These are phyloP conservation scores for Trichogramma pretiosum DNA, from an alignment of 1,140 invertebrate genomes.

Conservation along the genomic window DNA sequence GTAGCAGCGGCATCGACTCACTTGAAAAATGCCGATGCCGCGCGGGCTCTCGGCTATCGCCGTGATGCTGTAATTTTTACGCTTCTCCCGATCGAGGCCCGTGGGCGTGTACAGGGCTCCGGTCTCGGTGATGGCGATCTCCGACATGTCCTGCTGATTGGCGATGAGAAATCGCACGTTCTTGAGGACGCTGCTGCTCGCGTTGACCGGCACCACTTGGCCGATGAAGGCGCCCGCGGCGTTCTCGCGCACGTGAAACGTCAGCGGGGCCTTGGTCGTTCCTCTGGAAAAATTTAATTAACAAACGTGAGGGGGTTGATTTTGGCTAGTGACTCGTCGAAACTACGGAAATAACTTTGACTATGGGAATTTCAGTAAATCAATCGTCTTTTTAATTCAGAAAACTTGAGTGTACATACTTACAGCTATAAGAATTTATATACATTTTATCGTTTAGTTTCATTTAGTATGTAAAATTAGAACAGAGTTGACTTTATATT, in stretches of 20 bases:
- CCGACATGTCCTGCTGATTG: constrained; percentile 68
- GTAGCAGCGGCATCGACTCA: constrained; percentile 23
- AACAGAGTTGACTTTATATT: too few relatives aligned
- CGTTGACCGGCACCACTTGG: constrained; percentile 57
- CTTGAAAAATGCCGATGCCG: constrained; percentile 65
- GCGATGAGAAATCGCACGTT: constrained; percentile 61
- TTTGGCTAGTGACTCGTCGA: too few relatives aligned
- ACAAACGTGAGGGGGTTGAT: too few relatives aligned
- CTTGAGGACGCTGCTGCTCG: constrained; percentile 34
- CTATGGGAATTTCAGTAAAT: too few relatives aligned
- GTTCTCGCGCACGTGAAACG: constrained; percentile 73
- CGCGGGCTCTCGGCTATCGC: constrained; percentile 67
- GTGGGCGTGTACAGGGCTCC: constrained; percentile 69
- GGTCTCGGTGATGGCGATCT: constrained; percentile 67
- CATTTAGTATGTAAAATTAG: too few relatives aligned
- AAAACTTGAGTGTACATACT: too few relatives aligned
- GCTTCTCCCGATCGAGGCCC: constrained; percentile 67
- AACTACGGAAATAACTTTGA: too few relatives aligned
- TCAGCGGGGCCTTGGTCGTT: constrained; percentile 54
- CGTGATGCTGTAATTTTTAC: constrained; percentile 65
- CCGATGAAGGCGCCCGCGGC: constrained; percentile 65
- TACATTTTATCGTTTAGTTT: too few relatives aligned
- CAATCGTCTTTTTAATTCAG: too few relatives aligned
- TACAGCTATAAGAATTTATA: too few relatives aligned
- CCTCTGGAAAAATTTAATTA: constrained; percentile 54